Evolutionary conservation across 2,113 vertebrate species (phyloP).

Genomic region (Craseonycteris thonglongyai): DNA sequence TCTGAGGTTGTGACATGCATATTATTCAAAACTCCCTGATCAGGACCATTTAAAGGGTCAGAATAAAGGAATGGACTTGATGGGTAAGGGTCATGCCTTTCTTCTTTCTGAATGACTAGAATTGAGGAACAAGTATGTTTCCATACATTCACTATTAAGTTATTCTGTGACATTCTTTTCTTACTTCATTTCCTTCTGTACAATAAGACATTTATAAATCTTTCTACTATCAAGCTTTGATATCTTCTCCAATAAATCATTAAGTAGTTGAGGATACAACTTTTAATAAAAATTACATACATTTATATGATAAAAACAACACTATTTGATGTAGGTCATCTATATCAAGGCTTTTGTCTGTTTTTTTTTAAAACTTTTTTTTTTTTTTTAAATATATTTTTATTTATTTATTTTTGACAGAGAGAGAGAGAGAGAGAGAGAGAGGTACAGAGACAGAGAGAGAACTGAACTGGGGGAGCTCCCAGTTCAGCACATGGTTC

Average conservation of each 20-base stretch:
- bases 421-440: too few relatives aligned
- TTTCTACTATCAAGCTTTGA: not conserved
- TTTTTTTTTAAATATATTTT: too few relatives aligned
- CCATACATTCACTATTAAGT: not conserved
- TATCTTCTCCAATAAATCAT: not conserved
- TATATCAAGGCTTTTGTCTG: not conserved
- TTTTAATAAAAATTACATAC: constrained; percentile 14
- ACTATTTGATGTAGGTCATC: not conserved
- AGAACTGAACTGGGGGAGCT: too few relatives aligned
- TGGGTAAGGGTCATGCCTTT: not conserved
- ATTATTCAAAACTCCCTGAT: constrained; percentile 56
- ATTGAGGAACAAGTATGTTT: not conserved
- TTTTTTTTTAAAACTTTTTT: too few relatives aligned
- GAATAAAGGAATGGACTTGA: constrained; percentile 18
- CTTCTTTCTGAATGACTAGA: not conserved
- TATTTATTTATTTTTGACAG: too few relatives aligned
- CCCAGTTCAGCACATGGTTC: too few relatives aligned
- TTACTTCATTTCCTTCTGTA: not conserved
- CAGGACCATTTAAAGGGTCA: constrained; percentile 29
- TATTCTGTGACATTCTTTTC: not conserved
- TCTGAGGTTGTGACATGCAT: constrained; percentile 65
- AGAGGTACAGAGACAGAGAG: too few relatives aligned
- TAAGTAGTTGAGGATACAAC: not conserved
- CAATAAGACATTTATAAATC: not conserved
- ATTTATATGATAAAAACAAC: not conserved